Base-by-base conservation (phyloP, 2,113 vertebrate species). In the Atractosteus spatula region DNA sequence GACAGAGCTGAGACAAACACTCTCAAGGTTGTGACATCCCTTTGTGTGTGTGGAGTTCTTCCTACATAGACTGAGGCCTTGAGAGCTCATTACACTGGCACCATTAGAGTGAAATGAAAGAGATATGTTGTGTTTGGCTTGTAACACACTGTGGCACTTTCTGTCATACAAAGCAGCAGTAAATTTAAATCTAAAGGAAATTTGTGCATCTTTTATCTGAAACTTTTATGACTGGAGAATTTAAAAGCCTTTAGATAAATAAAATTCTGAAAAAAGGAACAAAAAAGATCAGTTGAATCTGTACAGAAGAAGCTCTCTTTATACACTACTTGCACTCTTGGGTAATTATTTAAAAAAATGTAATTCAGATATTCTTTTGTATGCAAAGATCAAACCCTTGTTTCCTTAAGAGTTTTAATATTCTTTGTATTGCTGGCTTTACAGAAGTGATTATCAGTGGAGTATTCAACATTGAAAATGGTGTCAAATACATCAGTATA, bases 401-500 rank as follows among this genome's bases (percentile, higher is more conserved):
- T 16, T 45, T 70, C 62, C 68, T 74, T 45, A 70, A 47, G 67
- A 55, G 42, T 56, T 62, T 74, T 70, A 59, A 67, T 54, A 66
- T 42, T 71, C 69, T 65, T 70, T 66, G 56, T 45, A 56, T 43
- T 7, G 43, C 68, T 70, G 47, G 47, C 47, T 51, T 51, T 51
- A 51, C 12, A 70, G 55, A 47, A 7, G 62, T 8, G 55, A 4
- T 66, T 0, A 63, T 8, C 41, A 51, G 29, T 74, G 41, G 73
- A 51, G n/a, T 64, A 62, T 54, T 70, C 72, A 42, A 14, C 7
- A 55, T 74, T 13, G 71, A 76, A 77, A 78, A 71, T 69, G 13
- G 41, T 70, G 72, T 80, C 67, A 73, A 75, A 79, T 76, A 47
- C 71, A 51, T 77, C 57, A 29, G 29, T 29, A 29, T 29, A 29